phyloP scores from a whole-genome alignment of 2,888 invertebrate genomes.

The Xiphydria camelus region DNA sequence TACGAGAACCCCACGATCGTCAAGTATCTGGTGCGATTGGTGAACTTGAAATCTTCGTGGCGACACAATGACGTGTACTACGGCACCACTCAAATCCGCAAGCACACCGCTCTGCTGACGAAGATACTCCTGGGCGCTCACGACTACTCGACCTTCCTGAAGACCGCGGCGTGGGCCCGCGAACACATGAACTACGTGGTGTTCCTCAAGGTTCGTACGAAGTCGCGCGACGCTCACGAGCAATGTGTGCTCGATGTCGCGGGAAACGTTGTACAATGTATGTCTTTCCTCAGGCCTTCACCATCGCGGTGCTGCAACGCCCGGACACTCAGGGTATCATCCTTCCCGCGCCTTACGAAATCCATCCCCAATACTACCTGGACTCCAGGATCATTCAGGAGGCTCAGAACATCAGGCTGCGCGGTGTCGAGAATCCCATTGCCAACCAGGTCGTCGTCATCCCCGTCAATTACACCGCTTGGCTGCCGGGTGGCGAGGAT shows the following conservation, averaged over 20 bases:
- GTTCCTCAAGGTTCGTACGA: slow-evolving; percentile 58
- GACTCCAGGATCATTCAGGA: slow-evolving; percentile 69
- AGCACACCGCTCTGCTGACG: slow-evolving; percentile 68
- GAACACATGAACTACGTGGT: slow-evolving; percentile 70
- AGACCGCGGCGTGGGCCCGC: slow-evolving; percentile 71
- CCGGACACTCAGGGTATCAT: slow-evolving; percentile 67
- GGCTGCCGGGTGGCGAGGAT: slow-evolving; percentile 61
- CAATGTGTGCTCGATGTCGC: slow-evolving; percentile 5
- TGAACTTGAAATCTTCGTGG: no score
- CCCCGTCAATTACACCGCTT: slow-evolving; percentile 65
- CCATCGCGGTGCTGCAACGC: slow-evolving; percentile 66
- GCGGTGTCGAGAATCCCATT: slow-evolving; percentile 23
- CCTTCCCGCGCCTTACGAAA: slow-evolving; percentile 74
- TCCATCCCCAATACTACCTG: slow-evolving; percentile 73
- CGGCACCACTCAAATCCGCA: slow-evolving; percentile 63
- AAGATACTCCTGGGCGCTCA: slow-evolving; percentile 72
- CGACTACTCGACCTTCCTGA: slow-evolving; percentile 71
- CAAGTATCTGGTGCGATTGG: slow-evolving; percentile 62
- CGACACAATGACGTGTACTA: slow-evolving; percentile 61
- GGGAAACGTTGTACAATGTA: slow-evolving; percentile 12
- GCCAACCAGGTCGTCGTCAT: slow-evolving; percentile 61
- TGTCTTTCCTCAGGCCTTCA: slow-evolving; percentile 61
- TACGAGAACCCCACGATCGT: slow-evolving; percentile 60
- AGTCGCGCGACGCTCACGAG: background rate
- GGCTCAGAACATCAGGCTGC: slow-evolving; percentile 60